Conservation (phyloP, 92 coral and sea anemone species). For the Nematostella vectensis region DNA sequence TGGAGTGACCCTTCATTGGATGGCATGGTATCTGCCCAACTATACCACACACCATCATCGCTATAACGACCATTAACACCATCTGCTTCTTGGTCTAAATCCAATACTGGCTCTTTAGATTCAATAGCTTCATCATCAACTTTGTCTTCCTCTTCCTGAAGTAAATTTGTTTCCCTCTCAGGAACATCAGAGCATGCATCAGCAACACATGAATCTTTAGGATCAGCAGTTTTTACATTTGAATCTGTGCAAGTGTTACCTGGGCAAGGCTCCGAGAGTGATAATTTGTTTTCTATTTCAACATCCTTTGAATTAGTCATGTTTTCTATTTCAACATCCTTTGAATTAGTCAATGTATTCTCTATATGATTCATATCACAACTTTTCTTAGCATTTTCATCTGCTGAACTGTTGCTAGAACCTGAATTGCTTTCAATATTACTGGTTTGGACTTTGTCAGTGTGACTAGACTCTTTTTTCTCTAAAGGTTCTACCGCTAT, state of each 20-base stretch:
- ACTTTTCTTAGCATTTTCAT: neutral
- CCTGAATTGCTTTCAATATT: neutral
- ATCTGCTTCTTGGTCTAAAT: conserved; percentile 54
- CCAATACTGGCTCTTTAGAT: conserved; percentile 62
- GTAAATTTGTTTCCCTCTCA: conserved; percentile 2
- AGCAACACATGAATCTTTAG: neutral
- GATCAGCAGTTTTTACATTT: neutral
- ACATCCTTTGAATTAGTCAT: too few species aligned
- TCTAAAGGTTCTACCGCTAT: neutral
- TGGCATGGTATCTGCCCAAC: conserved; percentile 86
- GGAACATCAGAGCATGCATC: neutral
- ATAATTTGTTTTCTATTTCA: too few species aligned
- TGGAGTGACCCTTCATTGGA: conserved; percentile 56
- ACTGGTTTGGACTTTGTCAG: neutral
- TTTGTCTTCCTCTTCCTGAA: neutral
- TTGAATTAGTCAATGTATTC: too few species aligned
- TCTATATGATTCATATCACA: too few species aligned
- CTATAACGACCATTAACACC: conserved; percentile 88
- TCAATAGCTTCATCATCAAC: conserved; percentile 11
- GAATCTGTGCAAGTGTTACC: neutral
- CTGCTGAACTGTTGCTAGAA: too few species aligned
- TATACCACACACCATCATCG: conserved; percentile 78
- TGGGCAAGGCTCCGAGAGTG: too few species aligned
- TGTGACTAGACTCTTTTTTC: neutral
- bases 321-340: neutral